Evolutionary conservation across 2,888 invertebrate genomes (phyloP).

Genomic region (Isotomurus palustris): DNA sequence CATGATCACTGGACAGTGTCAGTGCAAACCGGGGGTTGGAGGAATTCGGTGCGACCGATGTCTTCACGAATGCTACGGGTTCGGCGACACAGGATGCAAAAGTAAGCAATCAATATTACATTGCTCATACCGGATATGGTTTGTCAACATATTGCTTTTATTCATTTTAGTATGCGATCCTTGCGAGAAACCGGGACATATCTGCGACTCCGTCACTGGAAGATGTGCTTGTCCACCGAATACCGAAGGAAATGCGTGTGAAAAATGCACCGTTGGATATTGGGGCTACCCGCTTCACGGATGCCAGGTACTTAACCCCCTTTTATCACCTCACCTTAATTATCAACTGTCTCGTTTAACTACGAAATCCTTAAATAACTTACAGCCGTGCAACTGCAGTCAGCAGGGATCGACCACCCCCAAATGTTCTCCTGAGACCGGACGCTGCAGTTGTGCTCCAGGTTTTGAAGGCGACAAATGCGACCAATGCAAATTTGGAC

Average conservation of each 20-base stretch:
- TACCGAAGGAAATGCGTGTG: slow-evolving; percentile 70
- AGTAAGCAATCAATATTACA: no score
- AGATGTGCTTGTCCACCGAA: slow-evolving; percentile 68
- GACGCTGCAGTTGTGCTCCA: slow-evolving; percentile 70
- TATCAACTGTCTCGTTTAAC: neutral
- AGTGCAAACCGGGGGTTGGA: slow-evolving; percentile 69
- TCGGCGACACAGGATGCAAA: slow-evolving; percentile 70
- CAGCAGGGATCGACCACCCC: slow-evolving; percentile 63
- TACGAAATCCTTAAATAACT: neutral
- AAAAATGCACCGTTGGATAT: slow-evolving; percentile 71
- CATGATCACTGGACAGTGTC: slow-evolving; percentile 67
- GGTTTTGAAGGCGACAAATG: slow-evolving; percentile 75
- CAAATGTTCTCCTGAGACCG: slow-evolving; percentile 62
- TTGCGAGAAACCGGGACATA: slow-evolving; percentile 74
- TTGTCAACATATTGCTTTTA: slow-evolving; percentile 3
- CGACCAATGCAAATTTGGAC: slow-evolving; percentile 75
- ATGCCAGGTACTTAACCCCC: slow-evolving; percentile 54
- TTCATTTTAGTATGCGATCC: slow-evolving; percentile 64
- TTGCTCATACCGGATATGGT: no score
- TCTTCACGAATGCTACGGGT: slow-evolving; percentile 70
- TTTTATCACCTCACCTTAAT: neutral
- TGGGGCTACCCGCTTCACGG: slow-evolving; percentile 77
- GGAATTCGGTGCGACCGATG: slow-evolving; percentile 70
- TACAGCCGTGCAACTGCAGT: slow-evolving; percentile 67
- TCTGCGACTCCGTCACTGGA: slow-evolving; percentile 84